These are phyloP conservation scores for Sesamia nonagrioides DNA, from an alignment of 1,140 invertebrate genomes.

Conservation along the genomic window DNA sequence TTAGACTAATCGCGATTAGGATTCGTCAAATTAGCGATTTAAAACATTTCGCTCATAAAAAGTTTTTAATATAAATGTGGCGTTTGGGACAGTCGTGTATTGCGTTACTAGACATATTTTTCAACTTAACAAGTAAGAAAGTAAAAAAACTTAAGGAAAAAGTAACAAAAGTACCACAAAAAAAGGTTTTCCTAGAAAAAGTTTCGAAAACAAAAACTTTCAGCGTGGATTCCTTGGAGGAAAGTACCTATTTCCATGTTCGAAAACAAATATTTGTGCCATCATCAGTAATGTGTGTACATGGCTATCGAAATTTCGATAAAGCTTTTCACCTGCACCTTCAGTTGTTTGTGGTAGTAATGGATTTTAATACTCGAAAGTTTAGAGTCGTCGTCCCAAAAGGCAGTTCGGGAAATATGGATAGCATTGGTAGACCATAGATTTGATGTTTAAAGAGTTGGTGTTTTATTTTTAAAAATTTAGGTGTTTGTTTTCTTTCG, in stretches of 20 bases:
- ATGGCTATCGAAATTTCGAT: slow-evolving; percentile 41
- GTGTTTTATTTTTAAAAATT: background rate
- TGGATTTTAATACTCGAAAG: slow-evolving; percentile 40
- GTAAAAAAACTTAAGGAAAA: background rate
- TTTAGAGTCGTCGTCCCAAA: slow-evolving; percentile 7
- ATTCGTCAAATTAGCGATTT: too few species aligned
- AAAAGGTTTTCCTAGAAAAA: slow-evolving; percentile 16
- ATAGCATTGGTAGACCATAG: slow-evolving; percentile 1
- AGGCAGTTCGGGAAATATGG: slow-evolving; percentile 26
- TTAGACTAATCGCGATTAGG: background rate
- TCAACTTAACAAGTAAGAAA: background rate
- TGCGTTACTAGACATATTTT: background rate
- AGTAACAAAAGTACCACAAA: too few species aligned
- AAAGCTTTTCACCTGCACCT: slow-evolving; percentile 12
- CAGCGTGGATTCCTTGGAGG: background rate
- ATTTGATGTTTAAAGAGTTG: too few species aligned
- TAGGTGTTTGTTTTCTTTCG: background rate
- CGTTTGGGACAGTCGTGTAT: too few species aligned
- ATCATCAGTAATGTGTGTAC: slow-evolving; percentile 50
- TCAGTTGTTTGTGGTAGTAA: slow-evolving; percentile 36
- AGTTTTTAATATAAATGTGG: too few species aligned
- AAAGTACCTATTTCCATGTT: slow-evolving; percentile 50
- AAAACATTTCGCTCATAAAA: too few species aligned
- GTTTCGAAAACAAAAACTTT: slow-evolving; percentile 15
- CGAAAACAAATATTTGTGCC: slow-evolving; percentile 36